Evolutionary conservation across 2,888 invertebrate species (phyloP), one percentile per base, ranked within the genome.

Genomic region (Scrobipalpa costella): DNA sequence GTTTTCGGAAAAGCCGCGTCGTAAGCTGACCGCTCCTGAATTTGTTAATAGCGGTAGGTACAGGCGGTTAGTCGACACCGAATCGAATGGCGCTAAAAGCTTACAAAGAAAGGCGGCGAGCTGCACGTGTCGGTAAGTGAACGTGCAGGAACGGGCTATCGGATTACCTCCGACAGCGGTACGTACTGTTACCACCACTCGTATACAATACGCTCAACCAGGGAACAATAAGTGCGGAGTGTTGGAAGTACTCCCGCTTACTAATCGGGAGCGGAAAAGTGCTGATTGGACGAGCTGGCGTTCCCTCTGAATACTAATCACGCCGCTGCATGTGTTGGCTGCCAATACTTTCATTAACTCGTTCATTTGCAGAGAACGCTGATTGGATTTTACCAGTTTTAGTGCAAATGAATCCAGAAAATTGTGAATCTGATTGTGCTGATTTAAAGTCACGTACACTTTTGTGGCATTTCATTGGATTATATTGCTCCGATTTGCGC

Each of bases 221-320:
- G 58, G 40, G 58, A 55, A 55, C 55, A 55, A 34, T 33, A 55
- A 55, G 57, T 36, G 17, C 36, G 17, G 57, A 57, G 40, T 21
- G 40, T 19, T 52, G 50, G 27, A 52, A 21, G 50, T 15, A n/a
- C 44, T 44, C 59, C 27, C 27, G 15, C 38, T 27, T 44, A 27
- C 59, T 59, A 59, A 59, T 59, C 40, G 59, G n/a, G 21, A 38
- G 57, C 59, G 44, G 38, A 59, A 59, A 59, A 59, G 27, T 59
- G 59, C 44, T 59, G 59, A 59, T 59, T 59, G 59, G 40, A 59
- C 59, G 59, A 21, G 59, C 44, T 27, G 13, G 59, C 21, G 13
- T 55, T 59, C 44, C n/a, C 59, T 27, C 27, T 59, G 59, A 59
- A 59, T 59, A 59, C 59, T 59, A 59, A 59, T 59, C 59, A 59